A percentile compares a stretch with the other conserved stretches of the same genome.
Evolutionary conservation across 2,888 invertebrate genomes (phyloP).

Genomic region (Odiellus spinosus): DNA sequence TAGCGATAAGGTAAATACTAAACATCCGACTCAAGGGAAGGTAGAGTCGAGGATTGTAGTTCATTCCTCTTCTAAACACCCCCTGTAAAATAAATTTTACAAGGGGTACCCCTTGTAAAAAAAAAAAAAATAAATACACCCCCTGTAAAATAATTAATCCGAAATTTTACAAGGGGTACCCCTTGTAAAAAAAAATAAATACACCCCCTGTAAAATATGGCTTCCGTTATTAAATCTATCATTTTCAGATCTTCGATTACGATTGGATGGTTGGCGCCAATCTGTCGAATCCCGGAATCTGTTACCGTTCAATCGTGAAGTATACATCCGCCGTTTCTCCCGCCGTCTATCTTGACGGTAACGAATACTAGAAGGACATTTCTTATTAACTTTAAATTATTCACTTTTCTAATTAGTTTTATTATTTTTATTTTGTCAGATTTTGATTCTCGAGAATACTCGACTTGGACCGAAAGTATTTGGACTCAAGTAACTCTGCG

Average conservation of each 20-base stretch:
- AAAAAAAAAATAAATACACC: no score
- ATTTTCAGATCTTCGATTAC: constrained; percentile 17
- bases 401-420: no score
- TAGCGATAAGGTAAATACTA: constrained; percentile 36
- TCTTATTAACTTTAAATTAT: no score
- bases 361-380: no score
- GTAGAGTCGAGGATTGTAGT: background rate
- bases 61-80: no score
- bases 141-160: no score
- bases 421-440: constrained; percentile 31
- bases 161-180: no score
- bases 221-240: no score
- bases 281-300: constrained; percentile 10
- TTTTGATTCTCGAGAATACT: constrained; percentile 55
- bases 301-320: constrained; percentile 15
- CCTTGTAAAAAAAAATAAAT: no score
- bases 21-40: background rate
- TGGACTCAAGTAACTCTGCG: constrained; percentile 54
- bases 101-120: no score
- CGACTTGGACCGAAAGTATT: constrained; percentile 77
- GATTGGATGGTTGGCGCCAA: constrained; percentile 19
- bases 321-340: constrained; percentile 15
- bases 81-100: no score
- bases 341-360: constrained; percentile 20
- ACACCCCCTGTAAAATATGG: no score